Conservation (phyloP, 1,140 invertebrate genomes). For the Melipona quadrifasciata region DNA sequence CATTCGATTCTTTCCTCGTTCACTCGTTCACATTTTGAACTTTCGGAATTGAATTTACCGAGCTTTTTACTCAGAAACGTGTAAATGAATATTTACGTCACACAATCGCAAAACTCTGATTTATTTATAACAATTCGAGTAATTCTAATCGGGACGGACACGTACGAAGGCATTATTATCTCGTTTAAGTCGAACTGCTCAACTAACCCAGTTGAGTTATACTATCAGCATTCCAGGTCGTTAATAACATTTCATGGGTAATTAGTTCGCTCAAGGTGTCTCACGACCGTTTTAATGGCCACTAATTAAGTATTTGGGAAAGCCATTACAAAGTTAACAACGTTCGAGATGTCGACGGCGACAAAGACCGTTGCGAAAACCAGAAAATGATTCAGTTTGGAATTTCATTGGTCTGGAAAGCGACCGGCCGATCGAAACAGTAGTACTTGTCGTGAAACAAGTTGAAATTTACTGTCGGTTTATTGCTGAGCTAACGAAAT, state of each 20-base stretch:
- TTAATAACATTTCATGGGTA: constrained; percentile 57
- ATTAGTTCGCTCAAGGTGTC: constrained; percentile 52
- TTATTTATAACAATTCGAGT: too few relatives aligned
- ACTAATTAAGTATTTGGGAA: constrained; percentile 55
- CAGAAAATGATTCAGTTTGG: constrained; percentile 64
- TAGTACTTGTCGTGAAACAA: constrained; percentile 39
- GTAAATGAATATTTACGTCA: too few relatives aligned
- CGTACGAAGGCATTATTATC: constrained; percentile 5
- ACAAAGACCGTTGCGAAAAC: constrained; percentile 54
- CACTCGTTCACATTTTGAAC: too few relatives aligned
- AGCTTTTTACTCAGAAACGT: too few relatives aligned
- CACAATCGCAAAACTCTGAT: too few relatives aligned
- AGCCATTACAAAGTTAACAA: constrained; percentile 57
- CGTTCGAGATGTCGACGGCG: constrained; percentile 41
- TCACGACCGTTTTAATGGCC: constrained; percentile 55
- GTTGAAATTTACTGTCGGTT: constrained; percentile 33
- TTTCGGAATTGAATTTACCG: too few relatives aligned
- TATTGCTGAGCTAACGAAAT: constrained; percentile 42
- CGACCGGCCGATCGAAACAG: constrained; percentile 23
- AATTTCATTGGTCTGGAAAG: constrained; percentile 52
- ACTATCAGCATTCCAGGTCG: constrained; percentile 26
- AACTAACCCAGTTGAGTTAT: constrained; percentile 26
- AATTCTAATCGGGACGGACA: neutral
- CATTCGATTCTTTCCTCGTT: too few relatives aligned
- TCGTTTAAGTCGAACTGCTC: constrained; percentile 26